phyloP scores from a whole-genome alignment of 64 coral and sea anemone genomes.

The Stichodactyla mertensii region DNA sequence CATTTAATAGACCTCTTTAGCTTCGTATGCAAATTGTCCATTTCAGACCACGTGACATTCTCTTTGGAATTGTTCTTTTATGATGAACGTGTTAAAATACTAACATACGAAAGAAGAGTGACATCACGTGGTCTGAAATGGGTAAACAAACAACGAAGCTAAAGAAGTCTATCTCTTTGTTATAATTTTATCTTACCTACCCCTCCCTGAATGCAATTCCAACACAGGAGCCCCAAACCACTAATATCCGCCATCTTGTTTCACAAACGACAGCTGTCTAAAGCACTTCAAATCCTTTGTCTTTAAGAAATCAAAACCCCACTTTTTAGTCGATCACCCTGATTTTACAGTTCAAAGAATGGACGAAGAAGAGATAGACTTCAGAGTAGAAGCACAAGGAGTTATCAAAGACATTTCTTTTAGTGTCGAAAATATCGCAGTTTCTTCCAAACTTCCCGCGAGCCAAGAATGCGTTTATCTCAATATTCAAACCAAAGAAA shows the following conservation, averaged over 20 bases:
- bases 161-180: too few species aligned
- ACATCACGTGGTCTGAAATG: too few species aligned
- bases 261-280: neutral
- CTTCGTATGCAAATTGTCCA: too few species aligned
- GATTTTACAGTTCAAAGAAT: neutral
- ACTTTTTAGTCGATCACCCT: neutral
- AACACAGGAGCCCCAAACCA: neutral
- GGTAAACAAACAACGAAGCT: too few species aligned
- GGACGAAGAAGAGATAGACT: slow-evolving; percentile 68
- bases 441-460: slow-evolving; percentile 37
- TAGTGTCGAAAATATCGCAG: slow-evolving; percentile 26
- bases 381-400: slow-evolving; percentile 43
- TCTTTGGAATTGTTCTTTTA: too few species aligned
- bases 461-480: slow-evolving; percentile 30
- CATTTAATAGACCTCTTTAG: too few species aligned
- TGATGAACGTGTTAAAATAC: too few species aligned
- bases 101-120: too few species aligned
- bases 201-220: too few species aligned
- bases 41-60: too few species aligned
- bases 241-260: too few species aligned
- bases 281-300: neutral
- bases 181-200: too few species aligned
- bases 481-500: slow-evolving; percentile 49
- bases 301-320: neutral
- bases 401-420: slow-evolving; percentile 57